Base-by-base conservation (phyloP, 2,888 invertebrate species). In the Julus scandinavius region DNA sequence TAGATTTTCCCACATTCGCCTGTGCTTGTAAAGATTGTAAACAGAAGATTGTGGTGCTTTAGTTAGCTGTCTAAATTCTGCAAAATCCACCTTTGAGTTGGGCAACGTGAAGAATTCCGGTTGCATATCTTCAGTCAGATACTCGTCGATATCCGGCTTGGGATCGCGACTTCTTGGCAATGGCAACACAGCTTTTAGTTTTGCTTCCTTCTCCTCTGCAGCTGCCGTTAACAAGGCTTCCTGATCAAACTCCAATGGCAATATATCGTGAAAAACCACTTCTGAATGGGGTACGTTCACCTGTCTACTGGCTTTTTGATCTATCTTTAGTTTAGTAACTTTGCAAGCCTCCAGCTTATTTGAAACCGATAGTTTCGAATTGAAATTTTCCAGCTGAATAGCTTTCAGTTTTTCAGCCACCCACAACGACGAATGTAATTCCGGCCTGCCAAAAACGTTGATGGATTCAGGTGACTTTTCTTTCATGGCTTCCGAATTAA, bases 21-120 rank as follows among this genome's bases (percentile, higher is more conserved):
- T 58, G 15, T 58, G 87, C 40, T 58, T 29, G 29, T 87, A 87
- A 87, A 87, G 87, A 54, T 58, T 87, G 38, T 87, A 87, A 38
- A 58, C 87, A 15, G 87, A 87, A 3, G 58, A n/a, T 29, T 3
- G n/a, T 11, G 87, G 58, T 2, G 87, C 87, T 58, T 54, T 87
- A 17, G 9, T 38, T 41, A 58, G 15, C 87, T 40, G 54, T 9
- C n/a, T 38, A 54, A 87, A 87, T 11, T 87, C n/a, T 20, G 13
- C 4, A 58, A 29, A 87, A 29, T 58, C 6, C 3, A 87, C 29
- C 17, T 0, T 29, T 41, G n/a, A n/a, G 9, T 54, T 58, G 20
- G 87, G 87, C n/a, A 87, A 87, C 11, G 50, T 87, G 15, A 63
- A 49, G 63, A 54, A 87, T 87, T 87, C 87, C 11, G 87, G 87